Percentiles rank a stretch among this genome's conserved stretches.
phyloP scores from a whole-genome alignment of 2,797 vertebrate genomes.

The Macropodus opercularis region DNA sequence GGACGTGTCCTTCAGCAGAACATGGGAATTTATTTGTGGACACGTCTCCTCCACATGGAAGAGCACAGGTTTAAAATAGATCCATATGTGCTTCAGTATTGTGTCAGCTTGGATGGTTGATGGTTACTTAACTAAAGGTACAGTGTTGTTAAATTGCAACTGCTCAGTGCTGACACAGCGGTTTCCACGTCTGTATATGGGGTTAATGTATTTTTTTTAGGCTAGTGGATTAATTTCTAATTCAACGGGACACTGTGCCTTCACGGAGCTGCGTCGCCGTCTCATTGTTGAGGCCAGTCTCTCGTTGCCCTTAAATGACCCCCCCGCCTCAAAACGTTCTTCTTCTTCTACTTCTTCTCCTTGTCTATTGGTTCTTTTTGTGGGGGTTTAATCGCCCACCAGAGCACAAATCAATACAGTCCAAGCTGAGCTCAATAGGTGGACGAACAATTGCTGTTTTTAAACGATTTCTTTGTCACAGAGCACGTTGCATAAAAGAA shows the following conservation, averaged over 20 bases:
- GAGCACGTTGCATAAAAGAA: slow-evolving; percentile 23
- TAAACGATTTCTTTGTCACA: slow-evolving; percentile 33
- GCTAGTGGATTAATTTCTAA: slow-evolving; percentile 63
- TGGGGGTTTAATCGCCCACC: slow-evolving; percentile 53
- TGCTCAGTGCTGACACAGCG: slow-evolving; percentile 32
- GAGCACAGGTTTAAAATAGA: neutral
- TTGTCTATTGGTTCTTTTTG: no score
- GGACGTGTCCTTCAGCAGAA: slow-evolving; percentile 2
- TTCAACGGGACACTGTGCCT: slow-evolving; percentile 45
- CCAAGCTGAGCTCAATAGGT: slow-evolving; percentile 51
- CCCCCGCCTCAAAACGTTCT: slow-evolving; percentile 47
- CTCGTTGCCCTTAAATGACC: slow-evolving; percentile 49
- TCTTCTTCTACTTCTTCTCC: no score
- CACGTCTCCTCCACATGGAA: slow-evolving; percentile 15
- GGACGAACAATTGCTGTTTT: slow-evolving; percentile 48
- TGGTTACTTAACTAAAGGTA: slow-evolving; percentile 11
- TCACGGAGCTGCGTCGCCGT: slow-evolving; percentile 22
- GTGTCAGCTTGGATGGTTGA: slow-evolving; percentile 16
- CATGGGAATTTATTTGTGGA: neutral
- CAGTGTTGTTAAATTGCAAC: slow-evolving; percentile 12
- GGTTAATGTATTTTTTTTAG: slow-evolving; percentile 9
- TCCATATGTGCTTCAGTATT: neutral
- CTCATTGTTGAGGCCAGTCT: slow-evolving; percentile 39
- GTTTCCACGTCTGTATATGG: slow-evolving; percentile 15
- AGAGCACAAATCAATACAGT: slow-evolving; percentile 70